Evolutionary conservation across 35 echinoderm and acorn worm genomes (phyloP).

Genomic region (Hemicentrotus pulcherrimus): DNA sequence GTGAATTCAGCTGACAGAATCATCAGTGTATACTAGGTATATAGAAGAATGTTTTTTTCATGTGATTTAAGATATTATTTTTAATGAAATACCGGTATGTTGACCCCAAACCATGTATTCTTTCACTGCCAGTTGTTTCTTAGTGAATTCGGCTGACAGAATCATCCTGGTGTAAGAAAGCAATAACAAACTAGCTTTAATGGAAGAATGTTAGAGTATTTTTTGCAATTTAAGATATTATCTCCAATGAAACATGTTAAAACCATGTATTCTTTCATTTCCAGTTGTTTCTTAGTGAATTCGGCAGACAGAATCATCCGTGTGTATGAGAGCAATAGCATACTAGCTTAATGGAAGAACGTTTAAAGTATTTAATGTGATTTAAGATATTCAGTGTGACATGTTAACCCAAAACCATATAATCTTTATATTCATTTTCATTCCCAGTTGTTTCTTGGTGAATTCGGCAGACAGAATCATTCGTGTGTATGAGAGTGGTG

Average conservation of each 20-base stretch:
- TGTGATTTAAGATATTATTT: no score
- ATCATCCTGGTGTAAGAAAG: slow-evolving; percentile 95
- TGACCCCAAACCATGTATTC: no score
- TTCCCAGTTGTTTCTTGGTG: slow-evolving; percentile 87
- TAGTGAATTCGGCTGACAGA: slow-evolving; percentile 96
- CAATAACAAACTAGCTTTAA: no score
- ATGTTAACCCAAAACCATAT: no score
- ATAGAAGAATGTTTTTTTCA: slow-evolving; percentile 58
- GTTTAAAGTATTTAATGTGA: neutral
- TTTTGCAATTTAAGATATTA: no score
- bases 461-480: slow-evolving; percentile 97
- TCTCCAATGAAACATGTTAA: no score
- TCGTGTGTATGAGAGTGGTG: slow-evolving; percentile 91
- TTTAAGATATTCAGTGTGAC: no score
- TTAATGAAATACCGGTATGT: no score
- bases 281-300: slow-evolving; percentile 93
- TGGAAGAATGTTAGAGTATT: slow-evolving; percentile 72
- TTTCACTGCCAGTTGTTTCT: slow-evolving; percentile 76
- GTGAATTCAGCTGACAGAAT: slow-evolving; percentile 96
- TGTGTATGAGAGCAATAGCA: slow-evolving; percentile 87
- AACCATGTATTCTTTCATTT: no score
- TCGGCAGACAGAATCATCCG: slow-evolving; percentile 92
- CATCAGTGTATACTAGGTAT: slow-evolving; percentile 88
- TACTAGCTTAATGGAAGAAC: slow-evolving; percentile 83
- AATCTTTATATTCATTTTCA: neutral